These are phyloP conservation scores for Callyntrura sp. DNA, from an alignment of 2,888 invertebrate genomes.

Conservation along the genomic window DNA sequence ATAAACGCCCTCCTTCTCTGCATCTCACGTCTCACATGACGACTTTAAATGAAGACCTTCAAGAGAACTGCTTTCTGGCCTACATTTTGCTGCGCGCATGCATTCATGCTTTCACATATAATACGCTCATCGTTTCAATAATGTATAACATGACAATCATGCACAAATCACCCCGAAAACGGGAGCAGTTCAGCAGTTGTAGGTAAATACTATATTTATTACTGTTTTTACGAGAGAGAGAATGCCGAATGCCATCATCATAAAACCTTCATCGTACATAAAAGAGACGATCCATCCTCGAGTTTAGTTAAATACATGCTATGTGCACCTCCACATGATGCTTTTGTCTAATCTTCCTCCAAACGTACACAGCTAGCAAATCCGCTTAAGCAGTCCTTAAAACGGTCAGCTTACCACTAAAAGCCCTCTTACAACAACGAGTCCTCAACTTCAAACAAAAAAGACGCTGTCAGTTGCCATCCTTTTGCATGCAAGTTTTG, in stretches of 20 bases:
- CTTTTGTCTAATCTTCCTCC: background rate
- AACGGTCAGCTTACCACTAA: background rate
- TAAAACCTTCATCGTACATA: background rate
- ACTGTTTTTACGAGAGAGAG: background rate
- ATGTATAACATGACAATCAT: background rate
- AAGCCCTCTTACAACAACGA: background rate
- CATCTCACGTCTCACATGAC: background rate
- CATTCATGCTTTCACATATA: background rate
- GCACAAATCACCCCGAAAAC: background rate
- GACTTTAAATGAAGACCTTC: background rate
- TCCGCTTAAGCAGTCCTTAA: slow-evolving; percentile 24
- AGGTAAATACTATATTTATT: background rate
- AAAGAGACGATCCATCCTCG: too few species aligned
- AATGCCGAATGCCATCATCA: too few species aligned
- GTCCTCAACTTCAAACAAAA: background rate
- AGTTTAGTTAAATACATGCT: background rate
- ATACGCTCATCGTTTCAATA: background rate
- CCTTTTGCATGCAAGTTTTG: slow-evolving; percentile 6
- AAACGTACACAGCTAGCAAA: background rate
- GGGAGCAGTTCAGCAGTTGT: background rate
- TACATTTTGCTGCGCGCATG: background rate
- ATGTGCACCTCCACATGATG: background rate
- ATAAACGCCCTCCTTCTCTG: background rate
- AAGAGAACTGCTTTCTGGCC: background rate
- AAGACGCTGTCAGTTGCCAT: background rate